A percentile compares a stretch with the other conserved stretches of the same genome.
phyloP scores from a whole-genome alignment of 2,113 vertebrate genomes.

The Mola mola region DNA sequence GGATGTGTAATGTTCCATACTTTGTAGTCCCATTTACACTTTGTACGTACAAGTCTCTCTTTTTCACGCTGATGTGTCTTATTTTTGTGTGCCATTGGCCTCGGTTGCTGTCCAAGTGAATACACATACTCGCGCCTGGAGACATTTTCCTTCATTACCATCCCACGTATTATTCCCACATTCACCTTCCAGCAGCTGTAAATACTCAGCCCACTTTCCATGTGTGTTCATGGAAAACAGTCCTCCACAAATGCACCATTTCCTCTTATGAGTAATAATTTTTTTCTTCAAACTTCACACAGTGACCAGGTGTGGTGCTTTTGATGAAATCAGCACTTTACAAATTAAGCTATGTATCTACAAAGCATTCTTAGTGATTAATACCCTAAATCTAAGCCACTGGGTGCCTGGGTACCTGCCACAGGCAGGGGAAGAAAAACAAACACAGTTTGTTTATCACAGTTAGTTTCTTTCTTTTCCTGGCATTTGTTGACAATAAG shows the following conservation, averaged over 20 bases:
- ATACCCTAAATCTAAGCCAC: background rate
- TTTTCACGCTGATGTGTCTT: no score
- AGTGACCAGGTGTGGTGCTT: no score
- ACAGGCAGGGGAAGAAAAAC: background rate
- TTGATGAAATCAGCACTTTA: no score
- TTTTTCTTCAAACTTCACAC: no score
- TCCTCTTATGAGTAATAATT: no score
- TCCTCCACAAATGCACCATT: background rate
- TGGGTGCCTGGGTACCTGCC: background rate
- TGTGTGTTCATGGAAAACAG: conserved; percentile 6
- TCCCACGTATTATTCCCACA: background rate
- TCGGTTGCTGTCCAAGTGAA: no score
- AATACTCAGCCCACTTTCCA: conserved; percentile 5
- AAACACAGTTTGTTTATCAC: no score
- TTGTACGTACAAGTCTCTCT: background rate
- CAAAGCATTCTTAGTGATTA: background rate
- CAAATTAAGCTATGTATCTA: no score
- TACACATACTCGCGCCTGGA: no score
- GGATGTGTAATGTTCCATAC: background rate
- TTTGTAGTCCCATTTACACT: background rate
- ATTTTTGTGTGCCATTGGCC: no score
- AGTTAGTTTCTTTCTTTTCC: background rate
- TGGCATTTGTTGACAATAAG: background rate
- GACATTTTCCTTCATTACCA: conserved; percentile 1
- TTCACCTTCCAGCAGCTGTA: no score